Percentiles rank a stretch among this genome's conserved stretches.
phyloP scores from a whole-genome alignment of 2,113 vertebrate species.

The Sinocyclocheilus rhinocerous region DNA sequence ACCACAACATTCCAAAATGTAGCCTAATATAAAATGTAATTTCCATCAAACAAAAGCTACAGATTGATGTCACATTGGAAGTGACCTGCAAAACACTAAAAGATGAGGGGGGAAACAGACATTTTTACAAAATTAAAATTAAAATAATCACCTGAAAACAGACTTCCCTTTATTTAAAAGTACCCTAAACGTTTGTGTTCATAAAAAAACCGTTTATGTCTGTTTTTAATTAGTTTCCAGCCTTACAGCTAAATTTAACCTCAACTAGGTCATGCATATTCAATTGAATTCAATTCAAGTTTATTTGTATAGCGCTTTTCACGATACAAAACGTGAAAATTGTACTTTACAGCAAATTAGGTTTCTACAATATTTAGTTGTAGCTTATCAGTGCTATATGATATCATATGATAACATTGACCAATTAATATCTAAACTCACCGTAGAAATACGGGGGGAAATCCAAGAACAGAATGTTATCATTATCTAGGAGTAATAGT shows the following conservation, averaged over 20 bases:
- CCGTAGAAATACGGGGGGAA: not conserved
- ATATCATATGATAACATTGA: not conserved
- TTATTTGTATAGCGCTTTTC: no score
- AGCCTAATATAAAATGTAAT: not conserved
- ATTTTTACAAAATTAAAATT: not conserved
- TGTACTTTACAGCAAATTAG: no score
- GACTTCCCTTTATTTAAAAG: not conserved
- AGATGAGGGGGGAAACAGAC: not conserved
- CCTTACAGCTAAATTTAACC: not conserved
- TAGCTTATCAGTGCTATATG: no score
- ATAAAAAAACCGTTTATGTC: not conserved
- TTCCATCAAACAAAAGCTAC: not conserved
- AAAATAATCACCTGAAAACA: not conserved
- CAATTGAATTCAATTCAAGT: no score
- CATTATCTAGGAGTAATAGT: not conserved
- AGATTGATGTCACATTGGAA: not conserved
- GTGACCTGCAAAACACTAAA: not conserved
- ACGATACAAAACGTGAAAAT: no score
- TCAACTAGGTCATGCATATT: not conserved
- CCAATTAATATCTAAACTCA: not conserved
- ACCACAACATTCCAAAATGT: no score
- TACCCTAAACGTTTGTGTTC: no score
- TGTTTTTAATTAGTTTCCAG: not conserved
- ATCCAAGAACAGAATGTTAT: not conserved
- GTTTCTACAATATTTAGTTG: no score